phyloP scores from a whole-genome alignment of 2,797 vertebrate species.

The Sebastes reedi region DNA sequence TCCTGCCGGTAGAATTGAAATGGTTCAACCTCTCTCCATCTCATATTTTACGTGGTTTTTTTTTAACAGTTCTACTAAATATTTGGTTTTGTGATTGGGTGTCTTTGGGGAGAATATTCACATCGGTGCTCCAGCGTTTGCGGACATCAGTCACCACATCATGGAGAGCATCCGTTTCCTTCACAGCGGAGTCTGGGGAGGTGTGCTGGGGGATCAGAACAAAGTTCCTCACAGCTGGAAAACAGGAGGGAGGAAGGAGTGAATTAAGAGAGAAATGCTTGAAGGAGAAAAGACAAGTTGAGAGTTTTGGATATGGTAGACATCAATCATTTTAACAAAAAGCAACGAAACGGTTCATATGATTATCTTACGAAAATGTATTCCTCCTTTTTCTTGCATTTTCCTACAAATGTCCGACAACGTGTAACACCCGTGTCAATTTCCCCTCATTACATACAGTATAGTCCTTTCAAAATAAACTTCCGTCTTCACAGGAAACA shows the following conservation, averaged over 20 bases:
- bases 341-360: background rate
- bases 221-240: constrained; percentile 79
- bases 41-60: background rate
- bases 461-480: background rate
- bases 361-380: background rate
- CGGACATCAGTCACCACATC: constrained; percentile 86
- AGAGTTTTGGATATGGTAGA: background rate
- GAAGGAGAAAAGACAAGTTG: background rate
- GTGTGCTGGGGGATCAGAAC: constrained; percentile 91
- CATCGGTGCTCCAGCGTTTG: constrained; percentile 86
- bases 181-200: constrained; percentile 80
- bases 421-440: too few species aligned
- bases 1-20: constrained; percentile 73
- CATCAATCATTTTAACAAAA: background rate
- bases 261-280: background rate
- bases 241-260: background rate
- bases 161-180: constrained; percentile 86
- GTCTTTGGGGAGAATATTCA: constrained; percentile 59
- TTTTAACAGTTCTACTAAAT: background rate
- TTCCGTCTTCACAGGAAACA: too few species aligned
- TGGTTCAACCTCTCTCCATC: background rate
- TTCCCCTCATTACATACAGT: too few species aligned
- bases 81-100: background rate
- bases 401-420: too few species aligned
- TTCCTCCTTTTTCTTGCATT: too few species aligned